Evolutionary conservation across 2,113 vertebrate species (phyloP).

Genomic region (Ameiurus melas): DNA sequence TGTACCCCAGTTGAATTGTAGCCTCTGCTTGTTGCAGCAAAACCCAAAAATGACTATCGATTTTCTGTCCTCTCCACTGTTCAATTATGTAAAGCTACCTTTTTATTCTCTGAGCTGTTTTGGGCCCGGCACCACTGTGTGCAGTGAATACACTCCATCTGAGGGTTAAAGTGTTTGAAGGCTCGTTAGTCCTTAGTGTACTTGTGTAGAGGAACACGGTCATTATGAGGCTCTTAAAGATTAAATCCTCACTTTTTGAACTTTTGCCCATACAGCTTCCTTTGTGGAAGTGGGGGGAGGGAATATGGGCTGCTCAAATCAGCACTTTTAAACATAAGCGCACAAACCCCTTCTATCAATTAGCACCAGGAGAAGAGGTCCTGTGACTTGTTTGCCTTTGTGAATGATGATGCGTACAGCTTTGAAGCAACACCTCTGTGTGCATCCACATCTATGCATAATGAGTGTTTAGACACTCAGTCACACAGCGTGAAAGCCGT

Average conservation of each 20-base stretch:
- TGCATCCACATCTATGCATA: not conserved
- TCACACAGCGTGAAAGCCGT: not conserved
- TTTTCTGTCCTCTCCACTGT: conserved; percentile 75
- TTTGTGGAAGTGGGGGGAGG: not conserved
- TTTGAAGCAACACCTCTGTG: conserved; percentile 6
- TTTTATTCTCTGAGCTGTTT: conserved; percentile 29
- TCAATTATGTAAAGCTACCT: conserved; percentile 74
- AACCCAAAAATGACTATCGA: conserved; percentile 80
- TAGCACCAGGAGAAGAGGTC: not conserved
- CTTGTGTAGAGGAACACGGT: conserved; percentile 13
- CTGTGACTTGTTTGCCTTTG: not conserved
- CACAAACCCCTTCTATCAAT: not conserved
- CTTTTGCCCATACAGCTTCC: not conserved
- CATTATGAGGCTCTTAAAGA: conserved; percentile 39
- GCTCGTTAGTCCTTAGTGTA: not conserved
- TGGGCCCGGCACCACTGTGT: not conserved
- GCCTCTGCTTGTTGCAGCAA: conserved; percentile 70
- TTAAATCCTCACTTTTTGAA: conserved; percentile 1
- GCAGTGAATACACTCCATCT: conserved; percentile 6
- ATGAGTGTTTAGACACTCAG: conserved; percentile 24
- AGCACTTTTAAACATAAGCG: conserved; percentile 11
- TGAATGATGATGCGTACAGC: not conserved
- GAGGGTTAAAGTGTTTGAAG: not conserved
- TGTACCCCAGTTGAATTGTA: conserved; percentile 65
- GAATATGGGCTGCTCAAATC: not conserved